Evolutionary conservation across 2,113 vertebrate genomes (phyloP), one percentile per base, ranked within the genome.

Genomic region (Hiodon alosoides): DNA sequence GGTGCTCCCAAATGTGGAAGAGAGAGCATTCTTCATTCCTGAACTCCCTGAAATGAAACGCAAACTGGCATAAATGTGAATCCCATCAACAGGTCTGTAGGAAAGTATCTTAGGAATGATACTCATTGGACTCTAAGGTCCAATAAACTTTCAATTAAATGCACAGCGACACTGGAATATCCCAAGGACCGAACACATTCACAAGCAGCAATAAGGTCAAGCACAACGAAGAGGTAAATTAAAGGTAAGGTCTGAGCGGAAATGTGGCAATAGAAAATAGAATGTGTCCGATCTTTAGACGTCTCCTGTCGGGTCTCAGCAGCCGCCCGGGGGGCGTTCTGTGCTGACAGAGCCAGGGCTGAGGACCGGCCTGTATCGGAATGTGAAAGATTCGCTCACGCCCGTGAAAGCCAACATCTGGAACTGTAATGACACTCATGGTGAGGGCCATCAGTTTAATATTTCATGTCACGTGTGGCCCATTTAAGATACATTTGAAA

Each of bases 211-310:
- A 8, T 69, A 17, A 54, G 47, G 55, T 17, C 47, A 59, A 48
- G 54, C 11, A 71, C 46, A 14, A 46, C 31, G 31, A 31, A 31
- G 31, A 71, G 9, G 57, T 47, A 60, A 60, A 60, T 4, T 59
- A 47, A 71, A 60, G 57, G 4, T 64, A 64, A n/a, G 57, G 52
- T 71, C n/a, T 60, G 54, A 59, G 3, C 47, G 55, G 31, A 60
- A 71, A 71, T 5, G 17, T 46, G 8, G 57, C 13, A 59, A 71
- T 71, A 50, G 48, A 11, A 58, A 54, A 59, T 17, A 59, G 60
- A 11, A 71, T 3, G 6, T 71, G 70, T 48, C 57, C 58, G 5
- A 71, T 59, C 55, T 71, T 55, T 60, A 58, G 47, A 71, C 10
- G 31, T 57, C 53, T 71, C 13, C 11, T 59, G 58, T 71, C 60